These are phyloP conservation scores for Hiodon alosoides DNA, from an alignment of 2,113 vertebrate species.

Conservation along the genomic window DNA sequence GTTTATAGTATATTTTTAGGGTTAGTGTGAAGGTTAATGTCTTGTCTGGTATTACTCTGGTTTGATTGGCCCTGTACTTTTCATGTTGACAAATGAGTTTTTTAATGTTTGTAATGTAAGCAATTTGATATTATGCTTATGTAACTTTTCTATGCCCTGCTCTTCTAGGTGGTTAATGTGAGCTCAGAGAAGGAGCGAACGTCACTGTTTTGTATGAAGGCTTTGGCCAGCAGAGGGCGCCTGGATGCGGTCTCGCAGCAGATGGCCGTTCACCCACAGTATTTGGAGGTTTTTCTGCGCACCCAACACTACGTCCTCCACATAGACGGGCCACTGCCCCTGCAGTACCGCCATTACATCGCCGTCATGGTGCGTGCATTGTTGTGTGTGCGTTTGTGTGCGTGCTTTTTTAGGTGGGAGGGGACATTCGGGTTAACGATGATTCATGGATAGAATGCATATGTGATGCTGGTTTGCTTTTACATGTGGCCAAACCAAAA, in stretches of 20 bases:
- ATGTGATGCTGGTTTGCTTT: neutral
- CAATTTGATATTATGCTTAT: no score
- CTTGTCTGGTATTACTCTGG: no score
- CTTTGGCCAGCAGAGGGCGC: slow-evolving; percentile 69
- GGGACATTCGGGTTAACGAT: slow-evolving; percentile 14
- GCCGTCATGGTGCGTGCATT: slow-evolving; percentile 62
- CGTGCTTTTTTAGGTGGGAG: neutral
- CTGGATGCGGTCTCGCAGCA: slow-evolving; percentile 75
- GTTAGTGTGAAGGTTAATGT: no score
- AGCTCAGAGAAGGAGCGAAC: slow-evolving; percentile 65
- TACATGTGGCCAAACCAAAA: no score
- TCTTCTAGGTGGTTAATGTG: slow-evolving; percentile 65
- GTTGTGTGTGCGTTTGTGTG: no score
- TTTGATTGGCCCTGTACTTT: no score
- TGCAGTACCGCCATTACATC: slow-evolving; percentile 71
- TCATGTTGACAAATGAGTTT: no score
- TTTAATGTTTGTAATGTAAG: no score
- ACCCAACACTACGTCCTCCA: slow-evolving; percentile 74
- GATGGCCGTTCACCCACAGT: slow-evolving; percentile 71
- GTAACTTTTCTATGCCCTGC: neutral
- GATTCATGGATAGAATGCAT: no score
- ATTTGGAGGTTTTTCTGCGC: slow-evolving; percentile 70
- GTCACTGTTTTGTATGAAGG: slow-evolving; percentile 71
- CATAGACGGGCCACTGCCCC: slow-evolving; percentile 70
- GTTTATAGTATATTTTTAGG: no score